Evolutionary conservation across 2,888 invertebrate genomes (phyloP).

Genomic region (Ceratothoa steindachneri): DNA sequence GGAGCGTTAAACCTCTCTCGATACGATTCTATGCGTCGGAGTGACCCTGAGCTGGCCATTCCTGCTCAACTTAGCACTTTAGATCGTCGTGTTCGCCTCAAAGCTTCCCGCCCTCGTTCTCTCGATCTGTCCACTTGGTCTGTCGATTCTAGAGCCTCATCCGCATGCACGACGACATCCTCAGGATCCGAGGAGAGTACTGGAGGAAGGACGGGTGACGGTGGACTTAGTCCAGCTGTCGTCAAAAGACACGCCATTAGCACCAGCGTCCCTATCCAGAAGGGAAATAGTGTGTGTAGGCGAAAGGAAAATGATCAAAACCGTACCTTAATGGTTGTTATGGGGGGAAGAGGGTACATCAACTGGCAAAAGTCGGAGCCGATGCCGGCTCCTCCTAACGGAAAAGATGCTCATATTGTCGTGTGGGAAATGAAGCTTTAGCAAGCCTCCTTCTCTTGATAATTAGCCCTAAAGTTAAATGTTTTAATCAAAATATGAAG

Average conservation of each 20-base stretch:
- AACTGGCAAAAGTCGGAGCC: slow-evolving; percentile 70
- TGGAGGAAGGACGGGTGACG: slow-evolving; percentile 55
- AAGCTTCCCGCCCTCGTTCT: slow-evolving; percentile 74
- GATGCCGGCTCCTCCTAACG: slow-evolving; percentile 59
- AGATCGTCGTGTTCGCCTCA: slow-evolving; percentile 74
- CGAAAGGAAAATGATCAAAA: slow-evolving; percentile 32
- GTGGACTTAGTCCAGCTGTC: slow-evolving; percentile 57
- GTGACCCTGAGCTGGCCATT: slow-evolving; percentile 80
- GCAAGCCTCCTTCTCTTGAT: too few species aligned
- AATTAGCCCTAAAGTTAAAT: not conserved
- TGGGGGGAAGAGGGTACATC: slow-evolving; percentile 83
- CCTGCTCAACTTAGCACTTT: slow-evolving; percentile 71
- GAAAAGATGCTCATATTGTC: slow-evolving; percentile 80
- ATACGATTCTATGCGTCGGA: slow-evolving; percentile 55
- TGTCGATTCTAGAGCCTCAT: slow-evolving; percentile 71
- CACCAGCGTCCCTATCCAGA: not conserved
- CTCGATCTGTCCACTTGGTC: slow-evolving; percentile 83
- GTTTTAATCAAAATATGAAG: not conserved
- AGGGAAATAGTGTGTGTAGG: not conserved
- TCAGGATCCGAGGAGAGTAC: slow-evolving; percentile 60
- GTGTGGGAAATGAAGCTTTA: slow-evolving; percentile 76
- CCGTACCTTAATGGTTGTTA: slow-evolving; percentile 65
- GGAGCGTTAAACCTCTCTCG: slow-evolving; percentile 28
- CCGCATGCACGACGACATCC: slow-evolving; percentile 76
- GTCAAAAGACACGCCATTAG: not conserved